Conservation (phyloP, 1,140 invertebrate species). For the Rhagoletis zephyria region DNA sequence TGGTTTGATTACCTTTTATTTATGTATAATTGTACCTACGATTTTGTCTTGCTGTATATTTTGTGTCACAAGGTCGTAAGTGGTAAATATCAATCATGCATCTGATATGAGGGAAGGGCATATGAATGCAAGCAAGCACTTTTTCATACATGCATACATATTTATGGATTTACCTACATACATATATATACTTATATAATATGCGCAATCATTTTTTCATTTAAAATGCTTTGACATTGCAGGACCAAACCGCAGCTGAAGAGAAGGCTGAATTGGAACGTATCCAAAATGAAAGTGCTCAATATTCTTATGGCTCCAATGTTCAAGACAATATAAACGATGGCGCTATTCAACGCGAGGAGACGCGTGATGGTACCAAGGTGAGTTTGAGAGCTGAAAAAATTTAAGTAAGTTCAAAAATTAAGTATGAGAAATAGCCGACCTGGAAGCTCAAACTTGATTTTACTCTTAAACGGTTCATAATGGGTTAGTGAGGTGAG, state of each 20-base stretch:
- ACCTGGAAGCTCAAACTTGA: no score
- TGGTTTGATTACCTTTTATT: neutral
- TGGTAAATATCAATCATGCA: neutral
- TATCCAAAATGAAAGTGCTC: slow-evolving; percentile 66
- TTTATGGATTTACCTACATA: neutral
- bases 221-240: neutral
- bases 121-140: neutral
- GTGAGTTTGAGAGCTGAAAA: slow-evolving; percentile 57
- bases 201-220: neutral
- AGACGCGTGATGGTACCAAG: slow-evolving; percentile 74
- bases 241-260: slow-evolving; percentile 54
- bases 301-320: slow-evolving; percentile 74
- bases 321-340: slow-evolving; percentile 76
- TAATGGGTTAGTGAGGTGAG: no score
- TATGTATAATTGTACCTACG: neutral
- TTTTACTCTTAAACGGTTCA: no score
- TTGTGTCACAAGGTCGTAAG: slow-evolving; percentile 8
- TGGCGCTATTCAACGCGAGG: slow-evolving; percentile 73
- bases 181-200: neutral
- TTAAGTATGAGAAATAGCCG: neutral
- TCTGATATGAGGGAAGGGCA: neutral
- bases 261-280: slow-evolving; percentile 60
- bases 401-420: neutral
- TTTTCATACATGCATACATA: neutral
- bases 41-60: neutral